These are phyloP conservation scores for Scaptomyza hsui DNA, from an alignment of 1,140 invertebrate genomes.

Conservation along the genomic window DNA sequence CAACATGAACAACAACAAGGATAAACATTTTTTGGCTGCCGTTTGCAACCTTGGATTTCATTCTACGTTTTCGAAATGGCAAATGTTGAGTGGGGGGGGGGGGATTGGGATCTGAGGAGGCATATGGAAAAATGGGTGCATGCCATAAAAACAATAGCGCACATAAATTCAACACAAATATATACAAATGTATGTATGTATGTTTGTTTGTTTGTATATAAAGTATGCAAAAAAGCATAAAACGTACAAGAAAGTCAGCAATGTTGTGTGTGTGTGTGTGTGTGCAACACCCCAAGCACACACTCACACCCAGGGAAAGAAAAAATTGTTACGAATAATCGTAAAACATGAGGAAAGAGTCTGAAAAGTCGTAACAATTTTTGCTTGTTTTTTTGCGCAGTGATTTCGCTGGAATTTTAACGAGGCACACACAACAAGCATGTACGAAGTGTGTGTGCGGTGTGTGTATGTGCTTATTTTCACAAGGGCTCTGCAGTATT, in stretches of 20 bases:
- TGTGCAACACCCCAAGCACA: slow-evolving; percentile 10
- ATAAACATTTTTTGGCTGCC: slow-evolving; percentile 65
- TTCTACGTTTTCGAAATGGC: slow-evolving; percentile 31
- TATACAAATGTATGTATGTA: slow-evolving; percentile 45
- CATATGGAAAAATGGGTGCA: slow-evolving; percentile 80
- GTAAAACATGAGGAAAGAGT: slow-evolving; percentile 69
- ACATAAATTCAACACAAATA: slow-evolving; percentile 83
- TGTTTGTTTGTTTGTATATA: slow-evolving; percentile 47
- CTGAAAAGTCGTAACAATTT: slow-evolving; percentile 58
- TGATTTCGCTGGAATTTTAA: slow-evolving; percentile 76
- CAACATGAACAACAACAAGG: slow-evolving; percentile 60
- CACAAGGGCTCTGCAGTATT: not conserved
- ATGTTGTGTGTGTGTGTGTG: slow-evolving; percentile 31
- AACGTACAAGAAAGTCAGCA: slow-evolving; percentile 53
- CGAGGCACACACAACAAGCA: slow-evolving; percentile 45
- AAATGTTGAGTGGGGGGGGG: slow-evolving; percentile 23
- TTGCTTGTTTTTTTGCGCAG: slow-evolving; percentile 46
- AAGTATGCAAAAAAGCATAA: slow-evolving; percentile 82
- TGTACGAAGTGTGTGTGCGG: slow-evolving; percentile 5
- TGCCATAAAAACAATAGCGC: slow-evolving; percentile 83
- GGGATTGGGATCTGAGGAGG: slow-evolving; percentile 32
- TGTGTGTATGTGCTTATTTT: not conserved
- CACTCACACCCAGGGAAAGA: slow-evolving; percentile 1
- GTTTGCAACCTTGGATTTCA: slow-evolving; percentile 48
- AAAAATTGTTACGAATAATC: slow-evolving; percentile 52